These are phyloP conservation scores for Tipula unca DNA, from an alignment of 2,888 invertebrate species.

Conservation along the genomic window DNA sequence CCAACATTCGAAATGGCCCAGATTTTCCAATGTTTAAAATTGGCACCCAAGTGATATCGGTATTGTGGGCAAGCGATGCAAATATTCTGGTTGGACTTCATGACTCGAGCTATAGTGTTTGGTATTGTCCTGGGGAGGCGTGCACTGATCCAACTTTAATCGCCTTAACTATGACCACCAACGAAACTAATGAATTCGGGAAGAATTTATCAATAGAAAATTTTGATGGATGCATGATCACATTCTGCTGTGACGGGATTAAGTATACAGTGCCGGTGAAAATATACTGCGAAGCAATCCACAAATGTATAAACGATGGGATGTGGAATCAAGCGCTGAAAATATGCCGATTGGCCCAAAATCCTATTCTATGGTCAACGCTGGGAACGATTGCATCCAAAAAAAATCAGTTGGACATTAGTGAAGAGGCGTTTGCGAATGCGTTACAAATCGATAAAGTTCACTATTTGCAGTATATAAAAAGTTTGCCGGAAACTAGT, in stretches of 20 bases:
- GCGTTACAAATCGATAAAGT: constrained; percentile 83
- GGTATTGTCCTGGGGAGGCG: constrained; percentile 69
- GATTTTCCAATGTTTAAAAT: constrained; percentile 32
- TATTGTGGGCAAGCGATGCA: constrained; percentile 60
- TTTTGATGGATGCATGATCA: constrained; percentile 77
- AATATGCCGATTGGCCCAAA: constrained; percentile 51
- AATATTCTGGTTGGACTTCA: constrained; percentile 73
- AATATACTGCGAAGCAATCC: constrained; percentile 45
- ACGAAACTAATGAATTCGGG: constrained; percentile 67
- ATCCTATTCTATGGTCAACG: constrained; percentile 82
- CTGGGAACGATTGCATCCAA: constrained; percentile 86
- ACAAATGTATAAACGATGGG: constrained; percentile 60
- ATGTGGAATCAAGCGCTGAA: constrained; percentile 80
- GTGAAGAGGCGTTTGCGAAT: constrained; percentile 91
- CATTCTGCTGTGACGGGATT: constrained; percentile 82
- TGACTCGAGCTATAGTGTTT: constrained; percentile 69
- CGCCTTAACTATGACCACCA: constrained; percentile 48
- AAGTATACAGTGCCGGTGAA: constrained; percentile 47
- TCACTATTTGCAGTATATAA: constrained; percentile 71
- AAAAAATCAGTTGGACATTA: constrained; percentile 74
- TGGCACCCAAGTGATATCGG: constrained; percentile 46
- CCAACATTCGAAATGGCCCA: constrained; percentile 42
- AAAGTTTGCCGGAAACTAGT: constrained; percentile 39
- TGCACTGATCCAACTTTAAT: constrained; percentile 64
- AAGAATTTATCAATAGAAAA: constrained; percentile 72